Percentiles rank a stretch among this genome's conserved stretches.
Evolutionary conservation across 2,888 invertebrate genomes (phyloP).

Genomic region (Drosophila bunnanda): DNA sequence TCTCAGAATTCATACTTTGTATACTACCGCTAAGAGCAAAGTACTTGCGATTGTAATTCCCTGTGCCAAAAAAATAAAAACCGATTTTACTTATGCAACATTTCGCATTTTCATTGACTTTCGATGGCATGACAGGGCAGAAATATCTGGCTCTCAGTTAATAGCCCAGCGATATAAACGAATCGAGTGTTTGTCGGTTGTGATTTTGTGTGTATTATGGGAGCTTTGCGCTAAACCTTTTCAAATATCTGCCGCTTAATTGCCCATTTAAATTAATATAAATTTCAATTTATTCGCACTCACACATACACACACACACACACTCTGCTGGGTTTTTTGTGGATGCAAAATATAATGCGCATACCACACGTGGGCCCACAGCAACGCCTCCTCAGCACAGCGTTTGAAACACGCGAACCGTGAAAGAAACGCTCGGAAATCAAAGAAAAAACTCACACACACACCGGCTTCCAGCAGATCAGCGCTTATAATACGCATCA

Average conservation of each 20-base stretch:
- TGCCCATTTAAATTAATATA: conserved; percentile 79
- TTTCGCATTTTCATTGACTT: conserved; percentile 54
- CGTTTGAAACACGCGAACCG: conserved; percentile 42
- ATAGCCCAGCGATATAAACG: conserved; percentile 48
- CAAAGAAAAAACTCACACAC: conserved; percentile 24
- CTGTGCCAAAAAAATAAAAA: conserved; percentile 10
- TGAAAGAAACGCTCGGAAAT: conserved; percentile 67
- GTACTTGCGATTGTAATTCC: conserved; percentile 15
- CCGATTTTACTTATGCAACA: conserved; percentile 26
- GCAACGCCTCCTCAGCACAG: conserved; percentile 9
- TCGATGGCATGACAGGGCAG: conserved; percentile 66
- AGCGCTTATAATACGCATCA: conserved; percentile 78
- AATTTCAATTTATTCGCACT: conserved; percentile 69
- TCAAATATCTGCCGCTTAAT: conserved; percentile 71
- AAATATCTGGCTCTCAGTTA: conserved; percentile 33
- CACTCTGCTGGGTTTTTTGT: conserved; percentile 24
- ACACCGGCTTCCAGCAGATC: conserved; percentile 55
- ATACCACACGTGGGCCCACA: conserved; percentile 71
- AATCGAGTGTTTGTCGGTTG: conserved; percentile 27
- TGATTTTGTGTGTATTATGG: conserved; percentile 27
- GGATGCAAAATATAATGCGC: conserved; percentile 69
- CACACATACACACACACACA: conserved; percentile 27
- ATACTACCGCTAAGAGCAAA: neutral
- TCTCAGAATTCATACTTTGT: conserved; percentile 33
- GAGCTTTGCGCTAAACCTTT: conserved; percentile 65